Conservation (phyloP, 2,797 vertebrate species). For the Ammospiza maritima region DNA sequence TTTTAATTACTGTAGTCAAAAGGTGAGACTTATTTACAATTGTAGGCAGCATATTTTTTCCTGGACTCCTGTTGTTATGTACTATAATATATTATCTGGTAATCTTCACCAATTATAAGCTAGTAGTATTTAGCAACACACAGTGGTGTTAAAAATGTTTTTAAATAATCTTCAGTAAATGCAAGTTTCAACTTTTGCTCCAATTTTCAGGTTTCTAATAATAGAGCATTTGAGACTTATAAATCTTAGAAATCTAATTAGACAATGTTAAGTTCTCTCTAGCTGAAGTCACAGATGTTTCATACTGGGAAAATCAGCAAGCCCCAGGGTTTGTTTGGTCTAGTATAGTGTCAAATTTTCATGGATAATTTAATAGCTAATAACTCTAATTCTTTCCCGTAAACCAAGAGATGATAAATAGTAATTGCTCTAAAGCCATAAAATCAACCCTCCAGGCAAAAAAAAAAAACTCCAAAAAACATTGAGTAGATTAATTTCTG, state of each 20-base stretch:
- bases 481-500: conserved; percentile 78
- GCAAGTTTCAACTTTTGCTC: conserved; percentile 66
- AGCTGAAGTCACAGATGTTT: conserved; percentile 82
- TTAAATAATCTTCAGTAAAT: conserved; percentile 72
- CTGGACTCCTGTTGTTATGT: neutral
- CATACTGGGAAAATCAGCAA: conserved; percentile 82
- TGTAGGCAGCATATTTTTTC: neutral
- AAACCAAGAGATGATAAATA: conserved; percentile 84
- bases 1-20: conserved; percentile 56
- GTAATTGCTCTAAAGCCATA: conserved; percentile 77
- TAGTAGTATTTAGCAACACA: conserved; percentile 13
- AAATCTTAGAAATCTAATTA: conserved; percentile 81
- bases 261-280: conserved; percentile 79
- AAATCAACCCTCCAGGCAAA: conserved; percentile 83
- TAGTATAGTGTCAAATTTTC: conserved; percentile 82
- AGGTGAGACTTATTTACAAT: neutral
- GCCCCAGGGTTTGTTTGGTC: conserved; percentile 84
- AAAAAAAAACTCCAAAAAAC: neutral
- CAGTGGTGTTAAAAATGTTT: conserved; percentile 35
- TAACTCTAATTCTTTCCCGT: conserved; percentile 82
- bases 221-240: conserved; percentile 72
- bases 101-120: conserved; percentile 45
- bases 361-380: conserved; percentile 88
- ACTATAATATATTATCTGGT: neutral
- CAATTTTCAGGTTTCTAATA: conserved; percentile 74